Conservation (phyloP, 2,888 invertebrate species). For the Archips xylosteana region DNA sequence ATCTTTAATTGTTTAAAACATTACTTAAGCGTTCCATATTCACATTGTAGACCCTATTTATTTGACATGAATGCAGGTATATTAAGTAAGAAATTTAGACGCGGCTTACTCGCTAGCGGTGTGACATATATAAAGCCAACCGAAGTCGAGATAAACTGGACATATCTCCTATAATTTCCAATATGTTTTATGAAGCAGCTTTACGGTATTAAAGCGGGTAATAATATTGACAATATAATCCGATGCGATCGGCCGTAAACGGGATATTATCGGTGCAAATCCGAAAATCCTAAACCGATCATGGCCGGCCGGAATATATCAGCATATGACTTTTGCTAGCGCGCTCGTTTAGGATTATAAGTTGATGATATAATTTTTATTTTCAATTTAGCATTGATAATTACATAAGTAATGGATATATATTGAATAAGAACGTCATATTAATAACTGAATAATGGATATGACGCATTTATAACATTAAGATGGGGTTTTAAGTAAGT, state of each 20-base stretch:
- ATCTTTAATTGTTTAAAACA: too few species aligned
- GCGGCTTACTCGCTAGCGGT: constrained; percentile 41
- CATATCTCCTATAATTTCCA: constrained; percentile 74
- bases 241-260: constrained; percentile 69
- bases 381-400: background rate
- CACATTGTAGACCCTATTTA: background rate
- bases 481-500: too few species aligned
- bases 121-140: constrained; percentile 36
- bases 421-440: background rate
- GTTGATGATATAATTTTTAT: constrained; percentile 28
- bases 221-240: constrained; percentile 83
- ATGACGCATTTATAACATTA: background rate
- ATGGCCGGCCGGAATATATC: constrained; percentile 34
- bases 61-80: background rate
- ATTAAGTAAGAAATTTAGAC: constrained; percentile 41
- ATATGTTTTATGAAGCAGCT: constrained; percentile 81
- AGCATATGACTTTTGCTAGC: constrained; percentile 26
- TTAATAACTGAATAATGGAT: background rate
- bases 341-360: constrained; percentile 13
- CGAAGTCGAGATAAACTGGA: constrained; percentile 60
- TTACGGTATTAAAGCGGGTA: constrained; percentile 83
- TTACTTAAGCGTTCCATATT: background rate
- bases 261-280: constrained; percentile 76
- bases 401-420: background rate
- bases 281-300: constrained; percentile 64